Evolutionary conservation across 2,888 invertebrate genomes (phyloP), one percentile per base, ranked within the genome.

Genomic region (Pseudolycoriella hygida): DNA sequence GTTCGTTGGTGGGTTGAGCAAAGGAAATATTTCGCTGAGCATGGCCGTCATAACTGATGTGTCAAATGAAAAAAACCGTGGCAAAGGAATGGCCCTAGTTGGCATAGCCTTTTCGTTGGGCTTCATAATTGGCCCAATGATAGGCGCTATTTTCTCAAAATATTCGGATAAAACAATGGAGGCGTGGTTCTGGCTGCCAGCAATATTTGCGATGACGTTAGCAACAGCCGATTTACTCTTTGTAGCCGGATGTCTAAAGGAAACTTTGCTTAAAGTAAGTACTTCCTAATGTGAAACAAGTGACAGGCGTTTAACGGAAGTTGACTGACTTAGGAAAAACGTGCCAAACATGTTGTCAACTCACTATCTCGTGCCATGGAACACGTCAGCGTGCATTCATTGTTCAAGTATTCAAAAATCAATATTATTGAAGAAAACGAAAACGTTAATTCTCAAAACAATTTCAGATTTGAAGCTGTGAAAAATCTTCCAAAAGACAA

Each of bases 91-190:
- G 97, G 96, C 97, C n/a, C 66, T 94, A 44, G 84, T 98, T 50
- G 98, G 98, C 11, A 79, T 94, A 54, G 93, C 97, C 6, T 98
- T 98, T 67, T 96, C 96, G 2, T 67, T 98, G 49, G 97, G 94
- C n/a, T 98, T 98, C 66, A 86, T 96, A 54, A 68, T 93, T 49
- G 97, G 97, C 0, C 97, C 97, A 2, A 71, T 92, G 62, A 88
- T 96, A 51, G 97, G 97, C 18, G 96, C 94, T 3, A 70, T 77
- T 60, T 89, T 92, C 62, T 80, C 89, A 2, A 72, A 72, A 53
- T 73, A 71, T 63, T 75, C 74, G 3, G 74, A 74, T 56, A 72
- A 71, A 55, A 68, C 71, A 50, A 65, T 72, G 38, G 76, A 76
- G 41, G 64, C 73, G 34, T 88, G 89, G 83, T 92, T 82, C 56